Evolutionary conservation across 2,113 vertebrate genomes (phyloP), one percentile per base, ranked within the genome.

Genomic region (Brachirus orientalis): DNA sequence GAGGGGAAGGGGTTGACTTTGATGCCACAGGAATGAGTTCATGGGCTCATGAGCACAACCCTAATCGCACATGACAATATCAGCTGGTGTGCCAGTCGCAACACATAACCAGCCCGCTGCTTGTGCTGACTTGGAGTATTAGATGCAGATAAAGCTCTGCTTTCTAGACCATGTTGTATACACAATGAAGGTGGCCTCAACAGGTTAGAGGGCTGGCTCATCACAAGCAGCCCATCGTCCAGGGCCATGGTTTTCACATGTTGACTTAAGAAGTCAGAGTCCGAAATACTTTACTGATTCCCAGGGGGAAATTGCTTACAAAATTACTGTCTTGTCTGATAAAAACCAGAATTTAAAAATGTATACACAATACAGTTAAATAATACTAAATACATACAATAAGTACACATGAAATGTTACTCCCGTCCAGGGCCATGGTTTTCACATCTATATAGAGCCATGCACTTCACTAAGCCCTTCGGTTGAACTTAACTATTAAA

Each of bases 61-160:
- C 84, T 92, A 90, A 93, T 92, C 86, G 81, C 82, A 91, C 86
- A 90, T 91, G 92, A 93, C 92, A 92, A 89, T 90, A 88, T 88
- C 65, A 89, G 92, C 88, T 90, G 89, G 89, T 93, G 90, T 86
- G 85, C 88, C 92, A 91, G 90, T 89, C 89, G 82, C 81, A 79
- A 76, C 73, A 74, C 86, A 84, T 90, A 90, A 88, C 79, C 77
- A 75, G 77, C 82, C 72, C 18, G 59, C 86, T 75, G 87, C 89
- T 88, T 88, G 84, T 90, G 91, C 89, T 92, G 90, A 93, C 89
- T 86, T 65, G 65, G 76, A 80, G 65, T 87, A 87, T 92, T 91
- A 13, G 1, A 28, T 87, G 86, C 91, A 90, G 91, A 90, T 91
- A 83, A 87, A 89, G 88, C 88, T 82, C 71, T 83, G 80, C 85